These are phyloP conservation scores for Salpingus planirostris DNA, from an alignment of 2,888 invertebrate genomes.

Conservation along the genomic window DNA sequence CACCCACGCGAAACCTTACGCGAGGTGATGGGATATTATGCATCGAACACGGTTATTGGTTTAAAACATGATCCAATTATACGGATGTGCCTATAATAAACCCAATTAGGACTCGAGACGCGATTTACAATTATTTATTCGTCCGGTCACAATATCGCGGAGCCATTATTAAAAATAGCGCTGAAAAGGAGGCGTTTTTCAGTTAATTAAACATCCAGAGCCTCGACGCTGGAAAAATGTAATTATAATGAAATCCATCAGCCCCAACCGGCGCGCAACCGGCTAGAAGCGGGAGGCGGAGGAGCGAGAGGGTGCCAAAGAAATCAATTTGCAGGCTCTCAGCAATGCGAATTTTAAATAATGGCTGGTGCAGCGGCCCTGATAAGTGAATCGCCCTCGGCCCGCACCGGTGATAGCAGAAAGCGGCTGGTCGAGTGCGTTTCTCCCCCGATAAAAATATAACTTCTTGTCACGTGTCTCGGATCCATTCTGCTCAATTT, in stretches of 20 bases:
- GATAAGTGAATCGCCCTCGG: constrained; percentile 16
- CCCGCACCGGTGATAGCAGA: constrained; percentile 13
- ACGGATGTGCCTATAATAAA: too few species aligned
- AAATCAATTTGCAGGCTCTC: constrained; percentile 41
- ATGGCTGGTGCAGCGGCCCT: constrained; percentile 31
- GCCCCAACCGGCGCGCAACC: constrained; percentile 24
- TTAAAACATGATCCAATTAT: too few species aligned
- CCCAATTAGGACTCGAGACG: too few species aligned
- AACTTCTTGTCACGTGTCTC: constrained; percentile 40
- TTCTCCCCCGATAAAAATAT: constrained; percentile 36
- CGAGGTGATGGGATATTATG: too few species aligned
- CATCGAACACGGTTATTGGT: too few species aligned
- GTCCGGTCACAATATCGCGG: too few species aligned
- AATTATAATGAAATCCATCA: constrained; percentile 41
- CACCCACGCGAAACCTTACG: too few species aligned
- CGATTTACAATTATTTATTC: too few species aligned
- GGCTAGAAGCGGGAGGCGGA: constrained; percentile 13
- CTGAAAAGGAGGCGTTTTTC: constrained; percentile 29
- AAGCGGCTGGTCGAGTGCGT: constrained; percentile 19
- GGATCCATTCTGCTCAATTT: constrained; percentile 40
- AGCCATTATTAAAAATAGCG: constrained; percentile 25
- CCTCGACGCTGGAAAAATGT: constrained; percentile 34
- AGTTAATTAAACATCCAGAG: constrained; percentile 35
- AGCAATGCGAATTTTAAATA: constrained; percentile 39
- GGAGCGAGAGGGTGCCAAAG: constrained; percentile 28